These are phyloP conservation scores for Silurus asotus DNA, from an alignment of 2,113 vertebrate genomes.

Conservation along the genomic window DNA sequence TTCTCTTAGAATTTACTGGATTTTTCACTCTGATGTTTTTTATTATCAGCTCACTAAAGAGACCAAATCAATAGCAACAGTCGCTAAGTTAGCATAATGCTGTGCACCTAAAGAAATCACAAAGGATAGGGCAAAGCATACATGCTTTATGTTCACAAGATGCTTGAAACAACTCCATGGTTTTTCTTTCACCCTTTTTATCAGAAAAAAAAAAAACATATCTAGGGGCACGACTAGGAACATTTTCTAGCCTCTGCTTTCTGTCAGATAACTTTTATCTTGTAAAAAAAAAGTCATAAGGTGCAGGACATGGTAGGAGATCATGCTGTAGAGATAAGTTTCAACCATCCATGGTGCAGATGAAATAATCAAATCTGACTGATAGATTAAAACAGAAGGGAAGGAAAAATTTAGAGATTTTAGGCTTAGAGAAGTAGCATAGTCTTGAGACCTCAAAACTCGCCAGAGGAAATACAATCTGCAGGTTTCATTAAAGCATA, in stretches of 20 bases:
- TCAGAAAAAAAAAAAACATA: not conserved
- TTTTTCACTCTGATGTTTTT: not conserved
- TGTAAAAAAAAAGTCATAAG: slow-evolving; percentile 19
- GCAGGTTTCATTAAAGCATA: not conserved
- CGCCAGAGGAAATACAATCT: not conserved
- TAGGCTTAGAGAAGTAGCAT: slow-evolving; percentile 8
- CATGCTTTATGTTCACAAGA: not conserved
- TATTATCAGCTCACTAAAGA: not conserved
- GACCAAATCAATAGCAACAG: not conserved
- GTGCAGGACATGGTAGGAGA: slow-evolving; percentile 36
- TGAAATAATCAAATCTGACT: slow-evolving; percentile 44
- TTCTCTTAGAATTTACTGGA: too few relatives aligned
- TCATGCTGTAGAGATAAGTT: slow-evolving; percentile 43
- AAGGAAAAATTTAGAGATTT: slow-evolving; percentile 21
- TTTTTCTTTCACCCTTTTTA: slow-evolving; percentile 32
- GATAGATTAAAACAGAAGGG: slow-evolving; percentile 20
- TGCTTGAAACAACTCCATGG: not conserved
- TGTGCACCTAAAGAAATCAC: not conserved
- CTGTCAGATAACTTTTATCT: slow-evolving; percentile 44
- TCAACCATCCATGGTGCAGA: slow-evolving; percentile 24
- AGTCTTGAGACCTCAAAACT: not conserved
- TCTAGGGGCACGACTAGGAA: slow-evolving; percentile 1
- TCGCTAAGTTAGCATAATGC: not conserved
- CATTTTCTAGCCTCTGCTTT: slow-evolving; percentile 30
- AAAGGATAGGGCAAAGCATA: not conserved